These are phyloP conservation scores for Euwallacea similis DNA, from an alignment of 1,140 invertebrate species.

Conservation along the genomic window DNA sequence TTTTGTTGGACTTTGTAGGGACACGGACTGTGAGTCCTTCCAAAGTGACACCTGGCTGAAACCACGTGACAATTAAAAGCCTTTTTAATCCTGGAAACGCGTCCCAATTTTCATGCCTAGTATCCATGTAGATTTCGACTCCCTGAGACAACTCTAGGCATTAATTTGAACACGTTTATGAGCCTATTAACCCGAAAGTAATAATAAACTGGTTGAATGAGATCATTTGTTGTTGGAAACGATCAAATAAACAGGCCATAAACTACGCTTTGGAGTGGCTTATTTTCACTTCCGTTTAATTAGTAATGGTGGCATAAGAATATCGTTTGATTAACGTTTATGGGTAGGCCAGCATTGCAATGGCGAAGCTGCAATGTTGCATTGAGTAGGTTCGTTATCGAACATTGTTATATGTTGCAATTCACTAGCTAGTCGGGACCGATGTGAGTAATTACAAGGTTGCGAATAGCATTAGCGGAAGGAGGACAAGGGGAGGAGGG, in stretches of 20 bases:
- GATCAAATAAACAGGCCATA: constrained; percentile 3
- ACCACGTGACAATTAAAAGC: constrained; percentile 3
- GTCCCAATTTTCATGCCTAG: not conserved
- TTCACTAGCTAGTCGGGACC: too few species aligned
- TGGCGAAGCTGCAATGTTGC: not conserved
- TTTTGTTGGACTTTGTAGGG: constrained; percentile 1
- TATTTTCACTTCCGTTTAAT: constrained; percentile 6
- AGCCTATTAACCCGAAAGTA: not conserved
- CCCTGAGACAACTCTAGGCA: not conserved
- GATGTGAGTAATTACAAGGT: too few species aligned
- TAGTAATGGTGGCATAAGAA: not conserved
- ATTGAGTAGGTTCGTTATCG: not conserved
- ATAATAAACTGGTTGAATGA: constrained; percentile 4
- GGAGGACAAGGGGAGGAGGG: too few species aligned
- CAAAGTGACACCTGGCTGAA: not conserved
- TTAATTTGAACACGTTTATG: not conserved
- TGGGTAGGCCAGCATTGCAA: not conserved
- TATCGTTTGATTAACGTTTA: constrained; percentile 6
- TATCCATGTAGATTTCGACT: not conserved
- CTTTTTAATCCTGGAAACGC: not conserved
- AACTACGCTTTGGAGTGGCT: not conserved
- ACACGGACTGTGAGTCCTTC: not conserved
- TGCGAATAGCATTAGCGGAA: too few species aligned
- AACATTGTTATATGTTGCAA: not conserved
- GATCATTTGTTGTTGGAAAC: not conserved